These are phyloP conservation scores for Drosophila mauritiana DNA, from an alignment of 1,140 invertebrate species.

Conservation along the genomic window DNA sequence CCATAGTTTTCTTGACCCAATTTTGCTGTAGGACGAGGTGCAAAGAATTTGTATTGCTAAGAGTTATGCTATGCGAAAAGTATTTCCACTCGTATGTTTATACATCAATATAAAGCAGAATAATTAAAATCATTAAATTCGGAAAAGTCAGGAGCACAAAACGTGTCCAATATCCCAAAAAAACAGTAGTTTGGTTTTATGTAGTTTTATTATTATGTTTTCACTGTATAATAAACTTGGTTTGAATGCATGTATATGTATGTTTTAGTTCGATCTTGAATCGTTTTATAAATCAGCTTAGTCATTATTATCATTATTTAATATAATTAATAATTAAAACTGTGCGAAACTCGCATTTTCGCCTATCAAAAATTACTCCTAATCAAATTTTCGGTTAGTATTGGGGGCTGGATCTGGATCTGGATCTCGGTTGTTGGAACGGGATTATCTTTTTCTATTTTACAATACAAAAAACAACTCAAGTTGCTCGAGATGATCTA, in stretches of 20 bases:
- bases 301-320: slow-evolving; percentile 44
- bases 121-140: no score
- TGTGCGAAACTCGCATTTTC: slow-evolving; percentile 59
- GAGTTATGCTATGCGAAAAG: slow-evolving; percentile 27
- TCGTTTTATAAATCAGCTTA: slow-evolving; percentile 69
- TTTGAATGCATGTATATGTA: slow-evolving; percentile 61
- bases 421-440: slow-evolving; percentile 10
- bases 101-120: no score
- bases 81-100: no score
- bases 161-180: neutral
- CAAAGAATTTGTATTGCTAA: slow-evolving; percentile 14
- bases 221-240: slow-evolving; percentile 62
- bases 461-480: slow-evolving; percentile 60
- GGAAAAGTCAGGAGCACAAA: no score
- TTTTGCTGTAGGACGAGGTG: slow-evolving; percentile 25
- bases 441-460: slow-evolving; percentile 19
- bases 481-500: slow-evolving; percentile 59
- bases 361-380: slow-evolving; percentile 72
- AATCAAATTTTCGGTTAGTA: slow-evolving; percentile 48
- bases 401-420: slow-evolving; percentile 13
- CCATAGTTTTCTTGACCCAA: slow-evolving; percentile 59
- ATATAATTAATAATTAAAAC: slow-evolving; percentile 59
- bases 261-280: slow-evolving; percentile 30
- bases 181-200: slow-evolving; percentile 40
- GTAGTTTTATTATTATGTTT: slow-evolving; percentile 68